phyloP scores from a whole-genome alignment of 2,888 invertebrate species.

The Venusia cambrica region DNA sequence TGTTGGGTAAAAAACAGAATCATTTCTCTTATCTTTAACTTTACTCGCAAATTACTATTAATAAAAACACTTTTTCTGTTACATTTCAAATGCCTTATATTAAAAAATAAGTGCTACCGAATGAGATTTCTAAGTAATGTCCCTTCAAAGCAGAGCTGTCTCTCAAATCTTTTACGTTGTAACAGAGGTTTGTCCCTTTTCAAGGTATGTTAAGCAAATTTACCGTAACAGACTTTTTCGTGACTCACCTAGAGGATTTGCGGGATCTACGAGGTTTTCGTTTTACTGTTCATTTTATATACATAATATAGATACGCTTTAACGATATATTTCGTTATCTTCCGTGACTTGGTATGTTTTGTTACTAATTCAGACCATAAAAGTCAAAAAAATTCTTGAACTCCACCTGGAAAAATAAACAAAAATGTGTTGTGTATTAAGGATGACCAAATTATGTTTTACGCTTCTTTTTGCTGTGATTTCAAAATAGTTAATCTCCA shows the following conservation, averaged over 20 bases:
- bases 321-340: slow-evolving; percentile 30
- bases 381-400: too few species aligned
- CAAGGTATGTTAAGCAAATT: slow-evolving; percentile 73
- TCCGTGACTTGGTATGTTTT: slow-evolving; percentile 23
- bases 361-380: too few species aligned
- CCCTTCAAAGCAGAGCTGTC: slow-evolving; percentile 51
- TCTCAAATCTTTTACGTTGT: slow-evolving; percentile 65
- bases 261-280: slow-evolving; percentile 63
- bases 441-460: too few species aligned
- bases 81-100: slow-evolving; percentile 58
- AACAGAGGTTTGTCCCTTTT: slow-evolving; percentile 60
- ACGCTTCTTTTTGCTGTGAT: too few species aligned
- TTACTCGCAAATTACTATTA: too few species aligned
- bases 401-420: too few species aligned
- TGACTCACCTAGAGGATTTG: slow-evolving; percentile 68
- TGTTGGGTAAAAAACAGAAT: too few species aligned
- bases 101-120: slow-evolving; percentile 58
- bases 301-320: too few species aligned
- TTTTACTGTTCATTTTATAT: slow-evolving; percentile 61
- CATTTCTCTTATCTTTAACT: too few species aligned
- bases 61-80: too few species aligned
- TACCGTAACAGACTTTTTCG: slow-evolving; percentile 69
- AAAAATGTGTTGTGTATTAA: too few species aligned
- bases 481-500: too few species aligned
- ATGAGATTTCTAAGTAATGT: slow-evolving; percentile 53